These are phyloP conservation scores for Prionailurus bengalensis DNA, from an alignment of 2,113 vertebrate genomes.

Conservation along the genomic window DNA sequence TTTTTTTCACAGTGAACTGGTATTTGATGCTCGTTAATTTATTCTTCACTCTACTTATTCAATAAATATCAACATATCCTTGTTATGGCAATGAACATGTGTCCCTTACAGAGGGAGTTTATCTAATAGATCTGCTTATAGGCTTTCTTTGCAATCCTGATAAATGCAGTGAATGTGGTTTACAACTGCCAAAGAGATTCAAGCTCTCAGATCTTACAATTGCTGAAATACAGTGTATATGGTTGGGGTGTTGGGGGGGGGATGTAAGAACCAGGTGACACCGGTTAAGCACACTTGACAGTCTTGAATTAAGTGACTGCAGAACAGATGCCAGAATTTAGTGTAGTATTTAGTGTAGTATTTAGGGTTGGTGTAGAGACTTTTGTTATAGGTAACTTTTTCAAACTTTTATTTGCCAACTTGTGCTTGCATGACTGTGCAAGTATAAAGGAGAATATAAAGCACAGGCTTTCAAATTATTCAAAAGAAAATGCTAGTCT, in stretches of 20 bases:
- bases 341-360: neutral
- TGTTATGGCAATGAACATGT: conserved; percentile 5
- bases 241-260: neutral
- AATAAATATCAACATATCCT: conserved; percentile 39
- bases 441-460: conserved; percentile 23
- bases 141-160: conserved; percentile 8
- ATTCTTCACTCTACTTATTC: conserved; percentile 49
- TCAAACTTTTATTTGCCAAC: conserved; percentile 13
- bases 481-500: conserved; percentile 41
- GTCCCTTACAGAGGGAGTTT: conserved; percentile 1
- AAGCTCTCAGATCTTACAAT: neutral
- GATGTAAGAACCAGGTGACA: neutral
- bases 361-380: neutral
- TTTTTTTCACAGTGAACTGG: neutral
- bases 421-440: conserved; percentile 24
- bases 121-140: neutral
- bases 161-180: neutral
- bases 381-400: neutral
- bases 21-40: conserved; percentile 36
- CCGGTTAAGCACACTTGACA: neutral
- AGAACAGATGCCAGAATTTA: conserved; percentile 19
- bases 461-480: neutral
- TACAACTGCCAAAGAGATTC: conserved; percentile 31
- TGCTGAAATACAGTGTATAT: conserved; percentile 30
- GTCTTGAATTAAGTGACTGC: neutral